Base-by-base conservation (phyloP, 2,888 invertebrate species). In the Hirtodrosophila alboralis region DNA sequence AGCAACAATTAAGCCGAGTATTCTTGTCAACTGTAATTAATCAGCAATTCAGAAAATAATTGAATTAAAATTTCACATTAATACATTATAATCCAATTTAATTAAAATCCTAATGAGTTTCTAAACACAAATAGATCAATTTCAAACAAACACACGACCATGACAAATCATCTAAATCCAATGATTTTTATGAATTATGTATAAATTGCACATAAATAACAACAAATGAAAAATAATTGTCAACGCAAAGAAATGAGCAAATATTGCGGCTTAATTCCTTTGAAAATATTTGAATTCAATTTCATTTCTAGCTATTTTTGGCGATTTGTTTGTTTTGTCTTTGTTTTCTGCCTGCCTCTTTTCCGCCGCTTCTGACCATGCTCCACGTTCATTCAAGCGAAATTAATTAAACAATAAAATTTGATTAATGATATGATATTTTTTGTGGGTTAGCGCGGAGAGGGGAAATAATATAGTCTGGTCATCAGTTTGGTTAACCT, bases 341-440 rank as follows among this genome's bases (percentile, higher is more conserved):
- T 31, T 56, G 40, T 12, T 10, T 8, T 9, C 26, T 13, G 8
- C 36, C 7, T 3, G n/a, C 26, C 18, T 8, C 28, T 6, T n/a
- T 7, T 18, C 37, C n/a, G n/a, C n/a, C n/a, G n/a, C n/a, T n/a
- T n/a, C 23, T 12, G 21, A 8, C 18, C 14, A 3, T 13, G 28
- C 28, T 36, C 21, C n/a, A 36, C 31, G 41, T 80, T 78, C 77
- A 78, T 78, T 80, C 84, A 80, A 78, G 77, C 77, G 54, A 81
- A 85, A 81, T 84, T 81, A 79, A 85, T 81, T 84, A 85, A 85
- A 81, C 76, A 85, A 85, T 81, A 85, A 81, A 85, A 84, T 71
- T 79, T 81, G 84, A 81, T 85, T 85, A 79, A 81, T 81, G 80
- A 61, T 58, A 77, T 67, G 77, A 54, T 18, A 18, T 51, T 13